Evolutionary conservation across 2,113 vertebrate species (phyloP), one percentile per base, ranked within the genome.

Genomic region (Seriola dumerili): DNA sequence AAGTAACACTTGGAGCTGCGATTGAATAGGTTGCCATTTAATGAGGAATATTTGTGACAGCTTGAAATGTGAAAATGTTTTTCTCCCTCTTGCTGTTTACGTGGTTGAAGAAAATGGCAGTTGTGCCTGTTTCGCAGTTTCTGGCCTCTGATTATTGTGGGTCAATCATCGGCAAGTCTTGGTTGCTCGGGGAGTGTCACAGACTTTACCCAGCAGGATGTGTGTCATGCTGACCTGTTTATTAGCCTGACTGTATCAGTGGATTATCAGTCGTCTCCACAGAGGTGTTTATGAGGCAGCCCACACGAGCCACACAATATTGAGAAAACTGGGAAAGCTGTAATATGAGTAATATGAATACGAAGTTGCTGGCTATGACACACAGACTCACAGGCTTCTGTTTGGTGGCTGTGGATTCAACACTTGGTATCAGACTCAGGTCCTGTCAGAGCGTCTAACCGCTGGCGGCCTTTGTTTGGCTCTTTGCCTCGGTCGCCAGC

Each of bases 231-330:
- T 91, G 89, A 80, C 89, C 76, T 85, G 86, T 91, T 94, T 90
- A 94, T 91, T 92, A 90, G 78, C 73, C 32, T 52, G 82, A 72
- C 55, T 80, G 83, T 42, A 85, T 84, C 61, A 65, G 79, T 73
- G 80, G 87, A 87, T 93, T 85, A 89, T 84, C 78, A 59, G 66
- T 81, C 48, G 77, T 81, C 72, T 78, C 84, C 75, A 75, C 77
- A 63, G 89, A 91, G 87, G 90, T 93, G 87, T 94, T 94, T 88
- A 90, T 92, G 87, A 90, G 59, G 85, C 85, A 79, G 59, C 85
- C 74, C 85, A 78, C 87, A 82, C 86, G 65, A n/a, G 34, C 36
- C 21, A 29, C 64, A 78, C 54, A 25, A 69, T 57, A 57, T 10
- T 58, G 10, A 74, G 40, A 19, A 66, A 66, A n/a, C n/a, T 1